Evolutionary conservation across 2,888 invertebrate genomes (phyloP), one percentile per base, ranked within the genome.

Genomic region (Dynastes grantii): DNA sequence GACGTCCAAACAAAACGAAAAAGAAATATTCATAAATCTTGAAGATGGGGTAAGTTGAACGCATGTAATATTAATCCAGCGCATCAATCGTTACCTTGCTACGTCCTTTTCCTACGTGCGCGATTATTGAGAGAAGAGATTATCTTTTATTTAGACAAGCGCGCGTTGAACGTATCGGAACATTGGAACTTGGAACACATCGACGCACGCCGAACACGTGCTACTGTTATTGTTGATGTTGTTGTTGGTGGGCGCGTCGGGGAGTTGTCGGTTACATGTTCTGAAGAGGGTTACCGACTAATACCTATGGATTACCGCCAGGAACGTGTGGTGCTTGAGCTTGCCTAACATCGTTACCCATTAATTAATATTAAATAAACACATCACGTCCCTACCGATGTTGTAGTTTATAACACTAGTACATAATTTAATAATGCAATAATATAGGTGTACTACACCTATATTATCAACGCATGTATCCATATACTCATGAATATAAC

Each of bases 111-210:
- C 13, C 40, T 55, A 27, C 16, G 40, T 61, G 40, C 49, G 75
- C n/a, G 70, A 16, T 32, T 58, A 73, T 61, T 22, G 75, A 49
- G 61, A 58, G 49, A 3, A n/a, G 9, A 49, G 63, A 75, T 75
- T 75, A 75, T 75, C 75, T 61, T 75, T 75, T 75, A 75, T 75
- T 75, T 75, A 75, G 75, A 75, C 75, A 75, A 61, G 29, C 49
- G 8, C 8, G 75, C 11, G 45, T 45, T 37, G 63, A 40, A 27
- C 63, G 63, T 75, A 61, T 63, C 61, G 58, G 11, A 68, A 68
- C 49, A 49, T 16, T 0, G 16, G 16, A 16, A 16, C 16, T 16
- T 40, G 49, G n/a, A 37, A 53, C 58, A 49, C 40, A 53, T 29
- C 16, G 55, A 58, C 40, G 55, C 55, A 49, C 27, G 55, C 49